A percentile compares a stretch with the other conserved stretches of the same genome.
phyloP scores from a whole-genome alignment of 1,140 invertebrate species.

The Rhagoletis pomonella region DNA sequence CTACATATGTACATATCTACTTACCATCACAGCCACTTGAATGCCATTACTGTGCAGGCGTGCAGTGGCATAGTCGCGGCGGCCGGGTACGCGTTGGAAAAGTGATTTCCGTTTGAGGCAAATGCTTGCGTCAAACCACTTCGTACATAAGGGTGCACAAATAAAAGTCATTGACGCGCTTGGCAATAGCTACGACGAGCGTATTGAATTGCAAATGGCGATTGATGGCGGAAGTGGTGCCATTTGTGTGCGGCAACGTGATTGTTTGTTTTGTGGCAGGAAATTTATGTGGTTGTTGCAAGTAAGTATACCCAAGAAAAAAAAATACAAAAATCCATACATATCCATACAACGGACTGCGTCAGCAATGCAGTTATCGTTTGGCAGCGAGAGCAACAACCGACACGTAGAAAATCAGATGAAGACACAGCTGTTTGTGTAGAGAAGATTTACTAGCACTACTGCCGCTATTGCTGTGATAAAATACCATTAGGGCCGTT shows the following conservation, averaged over 20 bases:
- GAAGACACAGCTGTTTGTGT: background rate
- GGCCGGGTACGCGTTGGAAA: constrained; percentile 30
- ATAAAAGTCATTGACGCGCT: background rate
- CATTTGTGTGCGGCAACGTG: constrained; percentile 34
- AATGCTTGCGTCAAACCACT: constrained; percentile 49
- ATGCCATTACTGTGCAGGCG: constrained; percentile 36
- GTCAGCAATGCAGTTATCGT: constrained; percentile 1
- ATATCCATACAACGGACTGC: background rate
- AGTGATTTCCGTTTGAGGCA: constrained; percentile 46
- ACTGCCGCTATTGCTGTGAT: background rate
- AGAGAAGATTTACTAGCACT: constrained; percentile 5
- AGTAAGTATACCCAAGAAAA: background rate
- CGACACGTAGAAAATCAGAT: background rate
- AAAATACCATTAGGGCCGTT: background rate
- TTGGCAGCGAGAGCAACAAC: background rate
- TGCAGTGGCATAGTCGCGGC: background rate
- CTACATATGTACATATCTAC: background rate
- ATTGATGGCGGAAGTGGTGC: constrained; percentile 53
- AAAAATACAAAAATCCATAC: background rate
- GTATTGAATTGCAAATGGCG: constrained; percentile 56
- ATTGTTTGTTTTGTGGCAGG: constrained; percentile 53
- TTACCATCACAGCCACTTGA: constrained; percentile 8
- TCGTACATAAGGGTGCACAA: background rate
- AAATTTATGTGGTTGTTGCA: constrained; percentile 46
- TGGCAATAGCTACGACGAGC: background rate